Base-by-base conservation (phyloP, 2,797 vertebrate species). In the Lacerta viridis region DNA sequence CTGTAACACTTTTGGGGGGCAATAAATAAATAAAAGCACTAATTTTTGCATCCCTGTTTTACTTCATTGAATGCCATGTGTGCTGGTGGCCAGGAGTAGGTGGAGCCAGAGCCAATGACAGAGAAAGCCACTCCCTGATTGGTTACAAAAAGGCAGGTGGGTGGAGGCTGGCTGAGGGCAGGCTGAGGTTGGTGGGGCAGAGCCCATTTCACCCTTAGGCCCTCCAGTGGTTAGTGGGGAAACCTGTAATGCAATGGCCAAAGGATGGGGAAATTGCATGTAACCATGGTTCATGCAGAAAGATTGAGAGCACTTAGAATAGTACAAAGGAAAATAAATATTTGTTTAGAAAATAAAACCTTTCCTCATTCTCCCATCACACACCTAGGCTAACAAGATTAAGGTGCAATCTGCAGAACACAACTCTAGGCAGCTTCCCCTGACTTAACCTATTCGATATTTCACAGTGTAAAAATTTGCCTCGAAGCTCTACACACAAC, bases 261-360 rank as follows among this genome's bases (percentile, higher is more conserved):
- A 61, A 61, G 61, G 61, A 64, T 64, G 61, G 20, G 80, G 80
- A 74, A 93, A 95, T 94, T 75, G 78, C 86, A 66, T 46, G 91
- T 84, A 94, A 55, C 75, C 84, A 41, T 82, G 85, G 88, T 79
- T 85, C 43, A 69, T 29, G 7, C 43, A 78, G 61, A 4, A 91
- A 84, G 89, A 75, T 1, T 33, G 39, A 92, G 76, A 91, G 87
- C 83, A 71, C 82, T 86, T 86, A 86, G 59, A 91, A 89, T 92
- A 92, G 3, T 33, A 93, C 68, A 89, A 89, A 87, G 59, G 23
- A 85, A 90, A 46, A 68, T 50, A n/a, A 86, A 92, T 88, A 81
- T 7, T 3, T 18, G 89, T 3, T 36, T 64, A 39, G 20, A 83
- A 92, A 89, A 84, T 17, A 90, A 43, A 15, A 86, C 27, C 1